A percentile compares a stretch with the other conserved stretches of the same genome.
phyloP scores from a whole-genome alignment of 2,113 vertebrate genomes.

The Trichomycterus rosablanca region DNA sequence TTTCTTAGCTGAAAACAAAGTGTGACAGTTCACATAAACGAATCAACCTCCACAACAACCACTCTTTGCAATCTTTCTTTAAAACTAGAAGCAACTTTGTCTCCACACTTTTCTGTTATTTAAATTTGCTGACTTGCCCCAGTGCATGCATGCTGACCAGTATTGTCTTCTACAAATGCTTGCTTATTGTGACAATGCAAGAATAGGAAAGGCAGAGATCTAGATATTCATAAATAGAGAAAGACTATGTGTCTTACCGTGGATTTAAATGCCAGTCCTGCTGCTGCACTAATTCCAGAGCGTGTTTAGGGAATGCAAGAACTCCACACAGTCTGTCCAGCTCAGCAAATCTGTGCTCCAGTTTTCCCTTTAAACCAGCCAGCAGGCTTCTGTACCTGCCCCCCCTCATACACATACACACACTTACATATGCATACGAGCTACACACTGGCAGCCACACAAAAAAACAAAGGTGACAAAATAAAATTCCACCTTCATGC shows the following conservation, averaged over 20 bases:
- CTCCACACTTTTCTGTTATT: conserved; percentile 13
- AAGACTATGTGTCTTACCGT: conserved; percentile 62
- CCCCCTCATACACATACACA: conserved; percentile 47
- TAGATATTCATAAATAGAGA: conserved; percentile 7
- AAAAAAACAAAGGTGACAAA: conserved; percentile 36
- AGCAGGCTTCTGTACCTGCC: conserved; percentile 33
- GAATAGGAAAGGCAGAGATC: conserved; percentile 1
- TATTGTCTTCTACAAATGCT: conserved; percentile 31
- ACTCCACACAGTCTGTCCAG: conserved; percentile 51
- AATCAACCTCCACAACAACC: conserved; percentile 57
- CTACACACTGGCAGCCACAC: conserved; percentile 25
- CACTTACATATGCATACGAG: conserved; percentile 43
- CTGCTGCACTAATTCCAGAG: conserved; percentile 40
- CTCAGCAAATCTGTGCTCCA: conserved; percentile 65
- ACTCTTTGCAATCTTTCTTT: no score
- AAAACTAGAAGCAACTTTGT: conserved; percentile 41
- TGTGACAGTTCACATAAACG: conserved; percentile 53
- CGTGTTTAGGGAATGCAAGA: conserved; percentile 13
- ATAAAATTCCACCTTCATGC: conserved; percentile 31
- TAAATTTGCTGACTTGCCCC: conserved; percentile 32
- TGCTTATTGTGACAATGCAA: conserved; percentile 13
- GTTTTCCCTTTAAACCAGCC: conserved; percentile 58
- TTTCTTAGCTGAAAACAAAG: conserved; percentile 37
- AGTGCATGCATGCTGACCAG: conserved; percentile 5
- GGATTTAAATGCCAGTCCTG: conserved; percentile 41